Conservation (phyloP, 1,140 invertebrate genomes). For the Mylabris phalerata region DNA sequence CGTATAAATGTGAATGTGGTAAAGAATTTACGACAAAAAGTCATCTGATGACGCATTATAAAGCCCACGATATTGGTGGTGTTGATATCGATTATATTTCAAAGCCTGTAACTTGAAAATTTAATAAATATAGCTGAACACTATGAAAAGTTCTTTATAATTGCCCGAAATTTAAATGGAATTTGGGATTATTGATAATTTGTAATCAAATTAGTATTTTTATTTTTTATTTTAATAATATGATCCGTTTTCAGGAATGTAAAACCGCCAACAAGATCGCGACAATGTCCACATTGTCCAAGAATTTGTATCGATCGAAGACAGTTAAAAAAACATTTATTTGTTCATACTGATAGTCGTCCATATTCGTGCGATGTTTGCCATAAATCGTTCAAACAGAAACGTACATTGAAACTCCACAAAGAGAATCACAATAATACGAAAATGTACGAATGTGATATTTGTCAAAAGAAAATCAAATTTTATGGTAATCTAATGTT, state of each 20-base stretch:
- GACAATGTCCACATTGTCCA: too few relatives aligned
- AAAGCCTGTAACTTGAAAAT: not conserved
- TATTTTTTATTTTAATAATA: too few relatives aligned
- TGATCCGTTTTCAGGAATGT: too few relatives aligned
- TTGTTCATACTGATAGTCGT: slow-evolving; percentile 66
- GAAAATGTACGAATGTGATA: too few relatives aligned
- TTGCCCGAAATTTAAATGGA: not conserved
- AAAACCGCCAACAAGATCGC: too few relatives aligned
- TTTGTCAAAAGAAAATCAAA: too few relatives aligned
- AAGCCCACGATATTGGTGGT: slow-evolving; percentile 24
- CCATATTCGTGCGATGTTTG: slow-evolving; percentile 65
- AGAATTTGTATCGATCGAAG: not conserved
- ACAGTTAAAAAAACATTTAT: slow-evolving; percentile 57
- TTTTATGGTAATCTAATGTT: too few relatives aligned
- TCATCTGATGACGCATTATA: slow-evolving; percentile 27
- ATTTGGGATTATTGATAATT: not conserved
- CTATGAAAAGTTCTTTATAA: not conserved
- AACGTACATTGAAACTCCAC: too few relatives aligned
- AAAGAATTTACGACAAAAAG: slow-evolving; percentile 32
- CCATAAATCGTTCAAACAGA: slow-evolving; percentile 49
- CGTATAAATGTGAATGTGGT: slow-evolving; percentile 56
- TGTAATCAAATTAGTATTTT: too few relatives aligned
- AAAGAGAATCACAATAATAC: too few relatives aligned
- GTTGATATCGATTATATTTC: slow-evolving; percentile 18
- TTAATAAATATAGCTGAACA: not conserved